Percentiles rank a stretch among this genome's conserved stretches.
These are phyloP conservation scores for Trichacis sp. DNA, from an alignment of 2,888 invertebrate genomes.

Conservation along the genomic window DNA sequence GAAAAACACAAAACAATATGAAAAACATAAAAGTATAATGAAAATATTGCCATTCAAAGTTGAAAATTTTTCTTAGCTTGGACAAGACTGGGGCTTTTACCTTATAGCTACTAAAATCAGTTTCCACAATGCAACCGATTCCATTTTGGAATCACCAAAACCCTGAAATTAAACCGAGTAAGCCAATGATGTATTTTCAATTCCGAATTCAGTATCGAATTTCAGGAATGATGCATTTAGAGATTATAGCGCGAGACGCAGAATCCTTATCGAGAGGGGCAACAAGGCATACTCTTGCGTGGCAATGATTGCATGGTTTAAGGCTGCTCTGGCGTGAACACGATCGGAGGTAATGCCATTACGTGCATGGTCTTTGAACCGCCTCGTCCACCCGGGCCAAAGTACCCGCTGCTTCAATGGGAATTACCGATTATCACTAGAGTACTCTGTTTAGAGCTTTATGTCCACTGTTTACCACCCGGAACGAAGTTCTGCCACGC, in stretches of 20 bases:
- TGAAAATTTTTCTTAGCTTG: no score
- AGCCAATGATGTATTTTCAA: no score
- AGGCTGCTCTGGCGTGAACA: conserved; percentile 52
- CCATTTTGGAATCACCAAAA: neutral
- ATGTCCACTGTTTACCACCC: conserved; percentile 48
- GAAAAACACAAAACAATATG: no score
- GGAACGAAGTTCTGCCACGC: conserved; percentile 36
- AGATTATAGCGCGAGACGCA: conserved; percentile 44
- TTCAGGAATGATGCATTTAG: conserved; percentile 19
- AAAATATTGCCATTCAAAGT: no score
- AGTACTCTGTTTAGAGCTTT: conserved; percentile 56
- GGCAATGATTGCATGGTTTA: conserved; percentile 58
- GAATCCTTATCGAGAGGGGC: conserved; percentile 50
- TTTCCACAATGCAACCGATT: no score
- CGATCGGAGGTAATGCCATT: conserved; percentile 53
- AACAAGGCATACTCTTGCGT: conserved; percentile 56
- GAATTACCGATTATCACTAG: conserved; percentile 56
- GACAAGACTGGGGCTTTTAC: no score
- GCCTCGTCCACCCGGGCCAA: conserved; percentile 29
- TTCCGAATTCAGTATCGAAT: no score
- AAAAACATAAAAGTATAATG: no score
- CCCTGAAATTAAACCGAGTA: no score
- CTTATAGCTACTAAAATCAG: no score
- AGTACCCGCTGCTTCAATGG: conserved; percentile 35
- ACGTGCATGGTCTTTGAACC: conserved; percentile 46